Evolutionary conservation across 1,140 invertebrate species (phyloP), one percentile per base, ranked within the genome.

Genomic region (Drosophila trapezifrons): DNA sequence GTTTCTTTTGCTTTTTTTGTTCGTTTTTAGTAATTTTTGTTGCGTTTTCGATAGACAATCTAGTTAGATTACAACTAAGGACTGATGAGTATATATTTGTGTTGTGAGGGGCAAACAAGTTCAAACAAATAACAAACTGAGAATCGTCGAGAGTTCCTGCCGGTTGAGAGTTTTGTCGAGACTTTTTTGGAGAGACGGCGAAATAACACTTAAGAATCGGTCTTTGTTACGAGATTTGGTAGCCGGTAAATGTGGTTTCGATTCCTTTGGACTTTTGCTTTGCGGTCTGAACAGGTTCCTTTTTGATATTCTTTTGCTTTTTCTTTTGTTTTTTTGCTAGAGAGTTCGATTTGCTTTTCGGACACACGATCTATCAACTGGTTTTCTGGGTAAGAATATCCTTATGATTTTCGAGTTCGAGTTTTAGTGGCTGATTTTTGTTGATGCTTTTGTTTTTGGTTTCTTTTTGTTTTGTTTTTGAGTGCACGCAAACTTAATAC

Each of bases 401-500:
- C 66, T 70, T 71, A 70, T 71, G 67, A 71, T 57, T 71, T 71
- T 71, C 51, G 32, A 54, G 69, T 58, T 78, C 65, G 65, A 78
- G 76, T 82, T 87, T 87, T 87, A 55, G 82, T 71, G 75, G 52
- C 32, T 78, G 64, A 62, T 76, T 76, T 74, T 76, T 37, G 58
- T 76, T 46, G 47, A 51, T 80, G 64, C 56, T 77, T 89, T 87
- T 80, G 42, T 76, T 77, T 67, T 70, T 54, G 56, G 58, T 66
- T 58, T 60, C n/a, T 81, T 66, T 60, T 72, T 45, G 56, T 72
- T 76, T 69, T 75, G 55, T 86, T 87, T 87, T 89, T 80, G 64
- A 90, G 84, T 90, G 85, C 80, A 89, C 84, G 80, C 85, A 89
- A 89, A 89, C 72, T 89, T 78, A 89, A 89, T 89, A 89, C 84